Evolutionary conservation across 2,797 vertebrate species (phyloP), one percentile per base, ranked within the genome.

Genomic region (Bovichtus variegatus): DNA sequence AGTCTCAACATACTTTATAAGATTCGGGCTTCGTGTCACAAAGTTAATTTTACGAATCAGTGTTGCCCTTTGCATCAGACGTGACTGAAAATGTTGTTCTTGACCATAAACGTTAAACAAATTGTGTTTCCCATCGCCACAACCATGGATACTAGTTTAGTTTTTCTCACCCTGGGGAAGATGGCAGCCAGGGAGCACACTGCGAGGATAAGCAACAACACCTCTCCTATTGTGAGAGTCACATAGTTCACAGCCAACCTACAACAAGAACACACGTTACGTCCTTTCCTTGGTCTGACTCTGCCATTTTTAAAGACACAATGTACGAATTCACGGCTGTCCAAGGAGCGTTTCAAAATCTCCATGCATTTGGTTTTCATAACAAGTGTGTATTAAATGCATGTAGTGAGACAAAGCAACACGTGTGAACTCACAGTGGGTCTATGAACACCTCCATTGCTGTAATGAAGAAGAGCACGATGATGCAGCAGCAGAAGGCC

Each of bases 171-270:
- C 95, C 95, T 92, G 58, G 98, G 97, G 70, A 97, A 98, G 91
- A 97, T 93, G 85, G 97, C 97, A 3, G 97, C 97, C 88, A 98
- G 74, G 0, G 97, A 98, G 85, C 97, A 98, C 74, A 97, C 34
- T 0, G 97, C 96, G 83, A 99, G 94, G 87, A 97, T 94, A 40
- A 98, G 91, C 54, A 99, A 91, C 85, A 99, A 91, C 27, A 96
- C 31, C 85, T 98, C 96, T 11, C 97, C 98, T 16, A 97, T 92
- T 25, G 87, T 92, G 0, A 99, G 95, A 21, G 97, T 99, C 91
- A 98, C 93, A 0, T 98, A 99, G 92, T 98, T 99, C 76, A 97
- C 96, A 70, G 93, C 78, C 89, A 99, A 87, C 92, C 97, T 99
- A 85, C 66, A 85, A 80, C 46, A 64, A 81, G 38, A 79, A 53